Base-by-base conservation (phyloP, 2,888 invertebrate genomes). In the Temnothorax rugatulus region DNA sequence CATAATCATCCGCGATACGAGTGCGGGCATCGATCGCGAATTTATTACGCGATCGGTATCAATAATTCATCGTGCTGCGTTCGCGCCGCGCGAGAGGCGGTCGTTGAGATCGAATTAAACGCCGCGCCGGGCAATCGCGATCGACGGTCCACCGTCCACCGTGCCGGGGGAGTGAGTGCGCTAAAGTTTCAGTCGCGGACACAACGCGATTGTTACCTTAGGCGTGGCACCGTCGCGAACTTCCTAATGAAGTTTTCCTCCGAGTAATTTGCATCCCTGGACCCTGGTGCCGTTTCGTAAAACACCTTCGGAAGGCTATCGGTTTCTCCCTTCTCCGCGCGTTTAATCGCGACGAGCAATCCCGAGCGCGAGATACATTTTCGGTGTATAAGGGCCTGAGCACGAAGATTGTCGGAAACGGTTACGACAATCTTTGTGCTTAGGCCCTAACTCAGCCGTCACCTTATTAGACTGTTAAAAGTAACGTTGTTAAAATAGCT, bases 211-310 rank as follows among this genome's bases (percentile, higher is more conserved):
- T 52, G 66, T 34, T 64, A 73, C n/a, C 73, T 44, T 50, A 44
- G 7, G 47, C 47, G 15, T 34, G 34, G 15, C 44, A 15, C 8
- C 15, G 21, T 34, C 34, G 34, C 34, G 8, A 59, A 59, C 34
- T 69, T 79, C 34, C 34, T 71, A 71, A 69, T 79, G 34, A 79
- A 79, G 41, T 79, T 79, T 71, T 59, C 8, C 18, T 34, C 21
- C 21, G 71, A 59, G 71, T 79, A 69, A 71, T 47, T 79, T 71
- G 47, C 71, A 18, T 25, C n/a, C 57, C 18, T 34, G 34, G 21
- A 15, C 3, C 15, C 18, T 29, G 29, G 41, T 29, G 25, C 21
- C 29, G n/a, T 54, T 34, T 38, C 18, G 34, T 59, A 38, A 59
- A 69, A 71, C 54, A 34, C 13, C 52, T 38, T 79, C 44, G 44